A percentile compares a stretch with the other conserved stretches of the same genome.
phyloP scores from a whole-genome alignment of 2,113 vertebrate species.

The Athene noctua region DNA sequence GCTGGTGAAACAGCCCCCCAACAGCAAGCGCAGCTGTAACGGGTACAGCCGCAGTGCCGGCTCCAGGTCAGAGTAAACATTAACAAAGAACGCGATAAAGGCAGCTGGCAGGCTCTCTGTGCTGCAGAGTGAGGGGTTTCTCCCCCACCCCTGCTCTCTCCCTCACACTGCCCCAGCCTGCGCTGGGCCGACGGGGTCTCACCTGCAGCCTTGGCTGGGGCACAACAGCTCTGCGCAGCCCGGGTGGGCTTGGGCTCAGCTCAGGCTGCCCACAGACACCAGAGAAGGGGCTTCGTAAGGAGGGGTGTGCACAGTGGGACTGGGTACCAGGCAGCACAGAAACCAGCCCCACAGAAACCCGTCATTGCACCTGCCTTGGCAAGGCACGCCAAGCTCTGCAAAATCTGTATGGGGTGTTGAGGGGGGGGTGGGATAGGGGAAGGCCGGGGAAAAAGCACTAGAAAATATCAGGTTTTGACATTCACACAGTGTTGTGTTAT shows the following conservation, averaged over 20 bases:
- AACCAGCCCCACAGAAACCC: no score
- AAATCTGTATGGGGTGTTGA: not conserved
- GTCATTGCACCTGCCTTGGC: not conserved
- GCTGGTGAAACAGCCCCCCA: not conserved
- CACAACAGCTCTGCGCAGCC: not conserved
- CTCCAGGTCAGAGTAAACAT: not conserved
- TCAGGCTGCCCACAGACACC: not conserved
- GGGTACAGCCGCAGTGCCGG: not conserved
- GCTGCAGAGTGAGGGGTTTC: not conserved
- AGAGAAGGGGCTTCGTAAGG: not conserved
- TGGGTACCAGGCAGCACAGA: fast-evolving
- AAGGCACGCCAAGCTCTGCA: not conserved
- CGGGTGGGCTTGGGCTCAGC: not conserved
- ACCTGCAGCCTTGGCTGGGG: no score
- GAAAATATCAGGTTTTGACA: not conserved
- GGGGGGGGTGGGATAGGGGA: not conserved
- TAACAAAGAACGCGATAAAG: fast-evolving
- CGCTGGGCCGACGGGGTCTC: fast-evolving
- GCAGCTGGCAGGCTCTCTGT: not conserved
- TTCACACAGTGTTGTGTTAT: not conserved
- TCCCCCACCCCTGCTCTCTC: no score
- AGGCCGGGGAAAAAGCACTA: not conserved
- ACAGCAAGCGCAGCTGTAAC: not conserved
- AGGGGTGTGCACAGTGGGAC: fast-evolving
- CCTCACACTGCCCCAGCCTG: no score